These are phyloP conservation scores for Neoarius graeffei DNA, from an alignment of 2,113 vertebrate genomes.

Conservation along the genomic window DNA sequence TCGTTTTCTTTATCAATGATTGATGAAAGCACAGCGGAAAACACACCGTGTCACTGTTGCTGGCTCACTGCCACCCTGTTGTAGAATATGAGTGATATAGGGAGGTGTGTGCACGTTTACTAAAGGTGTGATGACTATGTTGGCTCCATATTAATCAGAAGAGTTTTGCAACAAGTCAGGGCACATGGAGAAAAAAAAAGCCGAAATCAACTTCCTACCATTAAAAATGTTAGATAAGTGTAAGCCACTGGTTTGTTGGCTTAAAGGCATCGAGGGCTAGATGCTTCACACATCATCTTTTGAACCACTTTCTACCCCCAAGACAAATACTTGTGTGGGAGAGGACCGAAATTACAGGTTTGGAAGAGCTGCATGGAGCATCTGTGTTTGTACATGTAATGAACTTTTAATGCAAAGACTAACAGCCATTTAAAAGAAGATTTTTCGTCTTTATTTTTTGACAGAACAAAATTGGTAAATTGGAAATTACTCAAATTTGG, in stretches of 20 bases:
- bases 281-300: conserved; percentile 32
- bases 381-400: conserved; percentile 36
- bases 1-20: conserved; percentile 67
- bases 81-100: conserved; percentile 6
- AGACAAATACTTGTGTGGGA: conserved; percentile 43
- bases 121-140: conserved; percentile 61
- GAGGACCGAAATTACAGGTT: conserved; percentile 36
- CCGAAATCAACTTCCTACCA: conserved; percentile 1
- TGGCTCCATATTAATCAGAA: conserved; percentile 26
- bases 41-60: conserved; percentile 67
- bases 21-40: conserved; percentile 60
- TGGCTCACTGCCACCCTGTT: conserved; percentile 57
- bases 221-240: conserved; percentile 14
- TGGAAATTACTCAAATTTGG: background rate
- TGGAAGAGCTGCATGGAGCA: background rate
- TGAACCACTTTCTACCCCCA: conserved; percentile 36
- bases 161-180: conserved; percentile 26
- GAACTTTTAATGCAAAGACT: conserved; percentile 18
- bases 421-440: conserved; percentile 6
- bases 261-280: conserved; percentile 24
- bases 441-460: conserved; percentile 13
- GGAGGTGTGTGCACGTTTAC: conserved; percentile 60
- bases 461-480: background rate
- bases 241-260: conserved; percentile 18
- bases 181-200: conserved; percentile 5